These are phyloP conservation scores for Drosophila bocki DNA, from an alignment of 1,140 invertebrate species.

Conservation along the genomic window DNA sequence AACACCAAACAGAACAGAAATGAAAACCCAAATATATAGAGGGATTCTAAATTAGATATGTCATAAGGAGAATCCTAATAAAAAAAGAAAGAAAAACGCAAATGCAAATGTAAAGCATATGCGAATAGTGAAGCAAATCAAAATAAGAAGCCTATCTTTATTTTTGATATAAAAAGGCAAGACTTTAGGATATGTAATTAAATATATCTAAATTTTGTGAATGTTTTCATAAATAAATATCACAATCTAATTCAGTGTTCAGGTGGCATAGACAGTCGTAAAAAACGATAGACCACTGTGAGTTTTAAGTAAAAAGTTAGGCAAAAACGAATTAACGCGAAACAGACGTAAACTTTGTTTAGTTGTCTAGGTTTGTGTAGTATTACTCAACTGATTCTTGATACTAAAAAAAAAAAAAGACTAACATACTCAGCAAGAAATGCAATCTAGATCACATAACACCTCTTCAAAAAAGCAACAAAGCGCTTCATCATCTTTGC, in stretches of 20 bases:
- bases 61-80: background rate
- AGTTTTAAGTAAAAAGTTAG: background rate
- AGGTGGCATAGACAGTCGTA: background rate
- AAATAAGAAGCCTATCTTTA: background rate
- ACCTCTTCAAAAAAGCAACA: background rate
- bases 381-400: background rate
- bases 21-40: background rate
- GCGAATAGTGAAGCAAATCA: background rate
- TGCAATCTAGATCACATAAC: slow-evolving; percentile 1
- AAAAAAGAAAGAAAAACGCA: background rate
- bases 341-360: background rate
- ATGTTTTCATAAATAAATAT: background rate
- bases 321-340: too few species aligned
- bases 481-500: background rate
- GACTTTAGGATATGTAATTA: background rate
- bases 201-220: too few species aligned
- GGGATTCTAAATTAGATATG: background rate
- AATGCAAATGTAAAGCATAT: background rate
- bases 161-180: background rate
- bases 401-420: background rate
- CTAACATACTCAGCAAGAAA: background rate
- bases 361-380: background rate
- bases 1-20: background rate
- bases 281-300: background rate
- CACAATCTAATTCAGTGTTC: background rate